Evolutionary conservation across 92 coral and sea anemone genomes (phyloP).

Genomic region (Actinernus sp.): DNA sequence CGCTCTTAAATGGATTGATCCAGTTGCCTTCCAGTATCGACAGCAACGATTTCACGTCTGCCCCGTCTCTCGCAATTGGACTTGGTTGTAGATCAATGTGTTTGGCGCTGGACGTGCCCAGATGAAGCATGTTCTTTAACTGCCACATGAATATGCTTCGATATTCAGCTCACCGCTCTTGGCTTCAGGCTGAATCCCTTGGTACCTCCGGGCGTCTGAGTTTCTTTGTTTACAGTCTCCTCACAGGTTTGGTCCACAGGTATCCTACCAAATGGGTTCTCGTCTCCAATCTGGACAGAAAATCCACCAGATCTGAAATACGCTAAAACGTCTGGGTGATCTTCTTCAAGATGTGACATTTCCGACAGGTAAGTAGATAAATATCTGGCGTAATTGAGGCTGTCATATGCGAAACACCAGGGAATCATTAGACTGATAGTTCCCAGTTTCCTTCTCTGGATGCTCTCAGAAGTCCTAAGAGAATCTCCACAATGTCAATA

Average conservation of each 20-base stretch:
- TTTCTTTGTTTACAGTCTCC: constrained; percentile 66
- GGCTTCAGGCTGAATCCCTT: constrained; percentile 73
- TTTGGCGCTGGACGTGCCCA: constrained; percentile 15
- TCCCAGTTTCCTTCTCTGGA: constrained; percentile 66
- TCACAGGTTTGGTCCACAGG: constrained; percentile 70
- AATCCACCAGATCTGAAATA: constrained; percentile 52
- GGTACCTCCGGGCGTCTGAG: constrained; percentile 64
- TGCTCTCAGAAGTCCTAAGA: constrained; percentile 43
- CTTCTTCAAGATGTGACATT: constrained; percentile 28
- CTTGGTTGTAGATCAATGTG: constrained; percentile 39
- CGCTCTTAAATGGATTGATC: constrained; percentile 40
- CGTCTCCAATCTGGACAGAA: constrained; percentile 52
- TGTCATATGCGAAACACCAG: constrained; percentile 74
- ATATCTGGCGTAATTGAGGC: constrained; percentile 59
- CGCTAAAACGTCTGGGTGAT: constrained; percentile 47
- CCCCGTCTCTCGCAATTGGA: constrained; percentile 41
- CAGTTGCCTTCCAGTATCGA: constrained; percentile 27
- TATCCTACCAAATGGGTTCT: constrained; percentile 49
- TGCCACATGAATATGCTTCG: constrained; percentile 54
- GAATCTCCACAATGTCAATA: constrained; percentile 34
- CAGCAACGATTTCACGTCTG: constrained; percentile 25
- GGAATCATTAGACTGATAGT: constrained; percentile 41
- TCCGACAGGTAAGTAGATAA: constrained; percentile 54
- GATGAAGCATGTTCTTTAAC: constrained; percentile 49
- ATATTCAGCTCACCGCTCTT: constrained; percentile 58